Conservation (phyloP, 2,797 vertebrate genomes). For the Austrolebias charrua region DNA sequence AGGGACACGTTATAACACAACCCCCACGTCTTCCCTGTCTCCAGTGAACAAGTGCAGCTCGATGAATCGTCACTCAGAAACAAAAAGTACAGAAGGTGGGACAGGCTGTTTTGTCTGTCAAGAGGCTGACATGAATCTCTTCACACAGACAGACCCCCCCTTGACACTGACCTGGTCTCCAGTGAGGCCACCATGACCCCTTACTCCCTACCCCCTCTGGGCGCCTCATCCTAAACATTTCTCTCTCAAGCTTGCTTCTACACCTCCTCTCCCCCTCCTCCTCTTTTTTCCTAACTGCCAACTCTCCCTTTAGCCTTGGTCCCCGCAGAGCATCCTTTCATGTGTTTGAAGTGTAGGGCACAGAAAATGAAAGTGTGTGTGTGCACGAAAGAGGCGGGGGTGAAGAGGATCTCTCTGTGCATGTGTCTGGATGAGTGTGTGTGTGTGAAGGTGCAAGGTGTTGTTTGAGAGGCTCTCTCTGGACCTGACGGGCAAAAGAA, state of each 20-base stretch:
- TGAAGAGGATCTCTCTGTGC: conserved; percentile 49
- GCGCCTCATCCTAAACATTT: conserved; percentile 56
- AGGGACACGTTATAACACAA: conserved; percentile 30
- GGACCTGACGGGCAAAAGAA: conserved; percentile 72
- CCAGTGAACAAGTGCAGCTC: conserved; percentile 44
- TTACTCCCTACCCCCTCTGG: conserved; percentile 24
- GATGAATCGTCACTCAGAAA: conserved; percentile 34
- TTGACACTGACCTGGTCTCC: conserved; percentile 76
- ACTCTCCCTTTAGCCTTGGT: conserved; percentile 76
- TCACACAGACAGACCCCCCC: conserved; percentile 53
- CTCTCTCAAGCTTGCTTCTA: conserved; percentile 69
- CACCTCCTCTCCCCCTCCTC: conserved; percentile 42
- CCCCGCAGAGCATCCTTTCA: conserved; percentile 84
- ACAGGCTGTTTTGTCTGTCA: conserved; percentile 56
- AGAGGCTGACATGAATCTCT: conserved; percentile 60
- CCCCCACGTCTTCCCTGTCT: conserved; percentile 21
- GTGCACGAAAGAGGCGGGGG: conserved; percentile 58
- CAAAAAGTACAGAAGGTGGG: conserved; percentile 25
- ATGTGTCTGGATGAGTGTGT: conserved; percentile 27
- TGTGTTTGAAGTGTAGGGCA: conserved; percentile 85
- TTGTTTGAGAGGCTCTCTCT: conserved; percentile 68
- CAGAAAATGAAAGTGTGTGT: conserved; percentile 82
- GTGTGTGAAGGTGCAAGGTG: conserved; percentile 61
- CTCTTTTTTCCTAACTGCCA: conserved; percentile 54
- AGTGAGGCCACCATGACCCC: conserved; percentile 59